Conservation (phyloP, 2,113 vertebrate genomes). For the Dicerorhinus sumatrensis region DNA sequence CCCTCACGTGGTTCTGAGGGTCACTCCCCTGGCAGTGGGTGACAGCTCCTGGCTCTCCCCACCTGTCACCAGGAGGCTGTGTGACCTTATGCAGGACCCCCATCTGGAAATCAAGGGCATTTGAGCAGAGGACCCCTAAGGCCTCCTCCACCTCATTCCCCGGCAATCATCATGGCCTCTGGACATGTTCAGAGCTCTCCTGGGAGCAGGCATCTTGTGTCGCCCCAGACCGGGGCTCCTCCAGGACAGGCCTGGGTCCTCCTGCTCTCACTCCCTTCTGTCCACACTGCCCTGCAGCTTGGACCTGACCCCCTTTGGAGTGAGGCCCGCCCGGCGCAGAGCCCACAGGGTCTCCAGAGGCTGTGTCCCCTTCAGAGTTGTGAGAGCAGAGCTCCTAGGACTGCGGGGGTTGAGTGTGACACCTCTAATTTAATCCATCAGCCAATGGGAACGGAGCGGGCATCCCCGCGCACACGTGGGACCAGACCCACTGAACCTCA, state of each 20-base stretch:
- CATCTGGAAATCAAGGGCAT: background rate
- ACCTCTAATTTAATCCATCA: background rate
- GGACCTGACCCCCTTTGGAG: too few species aligned
- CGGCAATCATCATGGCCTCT: fast-evolving
- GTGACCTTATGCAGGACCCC: background rate
- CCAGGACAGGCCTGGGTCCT: background rate
- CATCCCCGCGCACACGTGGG: background rate
- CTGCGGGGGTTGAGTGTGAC: too few species aligned
- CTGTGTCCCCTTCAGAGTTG: background rate
- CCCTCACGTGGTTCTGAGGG: background rate
- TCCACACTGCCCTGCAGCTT: background rate
- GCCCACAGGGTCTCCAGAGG: too few species aligned
- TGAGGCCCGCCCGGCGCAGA: too few species aligned
- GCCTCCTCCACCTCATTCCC: background rate
- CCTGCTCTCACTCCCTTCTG: background rate
- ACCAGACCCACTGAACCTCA: background rate
- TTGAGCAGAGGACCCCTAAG: background rate
- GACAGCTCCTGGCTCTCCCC: background rate
- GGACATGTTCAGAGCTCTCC: background rate
- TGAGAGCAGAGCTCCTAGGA: background rate
- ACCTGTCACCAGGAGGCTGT: background rate
- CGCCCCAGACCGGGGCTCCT: background rate
- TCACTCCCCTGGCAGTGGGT: fast-evolving
- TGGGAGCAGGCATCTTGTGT: background rate
- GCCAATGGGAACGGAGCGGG: fast-evolving